Base-by-base conservation (phyloP, 2,888 invertebrate genomes). In the Drosophila tanythrix region DNA sequence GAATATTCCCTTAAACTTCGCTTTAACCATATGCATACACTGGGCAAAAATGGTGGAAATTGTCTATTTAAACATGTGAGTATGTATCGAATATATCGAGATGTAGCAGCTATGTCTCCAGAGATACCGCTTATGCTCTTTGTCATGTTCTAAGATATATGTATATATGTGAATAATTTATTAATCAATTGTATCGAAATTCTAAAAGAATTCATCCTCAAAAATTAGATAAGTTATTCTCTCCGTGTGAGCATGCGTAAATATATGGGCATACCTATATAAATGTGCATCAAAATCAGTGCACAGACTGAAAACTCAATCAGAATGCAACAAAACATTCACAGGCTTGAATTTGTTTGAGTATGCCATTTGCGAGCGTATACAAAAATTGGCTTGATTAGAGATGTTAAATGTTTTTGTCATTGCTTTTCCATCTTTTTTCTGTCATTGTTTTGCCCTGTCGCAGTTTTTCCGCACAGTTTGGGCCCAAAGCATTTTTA, bases 381-480 rank as follows among this genome's bases (percentile, higher is more conserved):
- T 66, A 8, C 21, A 33, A 3, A 7, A 40, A 50, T 79, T 85
- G 68, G 33, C 60, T 62, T 58, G 29, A 15, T 58, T 48, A 4
- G 2, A 2, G 1, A 3, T 13, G 13, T 31, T n/a, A 51, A 18
- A 18, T 35, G 48, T 43, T 36, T 50, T 10, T 50, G 25, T 62
- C 66, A 70, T 58, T 67, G 7, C 18, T 63, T 55, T 74, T 35
- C 29, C 35, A 43, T 56, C 21, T 50, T 53, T 35, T 57, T 55
- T 59, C 3, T 70, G 70, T 61, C 72, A 70, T 80, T 84, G 85
- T 88, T 88, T 82, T 80, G 80, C 70, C 48, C 70, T 76, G 86
- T 74, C 83, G 81, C 88, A 78, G 86, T 85, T 84, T 87, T 84
- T 82, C 83, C 73, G 73, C 73, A 77, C 79, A 70, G 81, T 74